Evolutionary conservation across 1,140 invertebrate genomes (phyloP), one percentile per base, ranked within the genome.

Genomic region (Stratiolaelaps scimitus): DNA sequence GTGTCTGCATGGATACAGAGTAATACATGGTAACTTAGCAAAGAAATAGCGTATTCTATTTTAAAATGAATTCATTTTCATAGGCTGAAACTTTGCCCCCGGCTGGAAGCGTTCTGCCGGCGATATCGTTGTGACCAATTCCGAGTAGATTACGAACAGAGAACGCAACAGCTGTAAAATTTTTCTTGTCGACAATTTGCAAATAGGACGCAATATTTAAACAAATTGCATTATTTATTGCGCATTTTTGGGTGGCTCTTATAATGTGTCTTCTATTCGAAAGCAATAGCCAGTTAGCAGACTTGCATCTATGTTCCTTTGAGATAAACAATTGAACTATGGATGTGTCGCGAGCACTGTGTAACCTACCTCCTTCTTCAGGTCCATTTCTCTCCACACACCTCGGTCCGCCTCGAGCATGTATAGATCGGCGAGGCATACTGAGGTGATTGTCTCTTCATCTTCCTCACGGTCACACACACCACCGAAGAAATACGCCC

Each of bases 361-460:
- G 64, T 66, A 46, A 34, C 66, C 66, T 40, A 68, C 68, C 28
- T 66, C 64, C 45, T 69, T 67, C 56, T 71, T 69, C 67, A 72
- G 66, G n/a, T 68, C 66, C 40, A 73, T 68, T 43, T 73, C 76
- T 67, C 82, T 81, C 87, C 88, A 93, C 34, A 80, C 78, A 43
- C 81, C 80, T 67, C 83, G 83, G 43, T 85, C 83, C 64, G 91
- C 72, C 72, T 94, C 89, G 1, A 95, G 74, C 7, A 80, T 77
- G 67, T 84, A 80, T 7, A 93, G 74, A 67, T 92, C 88, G 74
- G 92, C 89, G 67, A 82, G 89, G 77, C 93, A 92, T 48, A 81
- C 82, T 1, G 89, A 85, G 43, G 79, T 75, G 0, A 93, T 73
- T 68, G 85, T 81, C 74, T 93, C 89, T 15, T 78, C 77, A 71